Evolutionary conservation across 2,888 invertebrate genomes (phyloP).

Genomic region (Tupiocoris notatus): DNA sequence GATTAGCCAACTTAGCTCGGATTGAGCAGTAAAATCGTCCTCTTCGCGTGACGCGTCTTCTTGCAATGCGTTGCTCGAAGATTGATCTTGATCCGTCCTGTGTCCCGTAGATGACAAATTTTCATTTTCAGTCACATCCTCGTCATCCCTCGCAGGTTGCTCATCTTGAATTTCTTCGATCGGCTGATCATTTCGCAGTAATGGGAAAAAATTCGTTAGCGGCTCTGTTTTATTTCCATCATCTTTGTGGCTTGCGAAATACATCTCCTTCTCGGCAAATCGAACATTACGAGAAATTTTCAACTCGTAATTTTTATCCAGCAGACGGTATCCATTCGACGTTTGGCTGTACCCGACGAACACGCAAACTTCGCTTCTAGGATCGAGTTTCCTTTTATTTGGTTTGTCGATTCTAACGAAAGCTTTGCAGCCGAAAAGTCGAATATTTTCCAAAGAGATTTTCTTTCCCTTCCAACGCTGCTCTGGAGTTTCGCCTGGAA

Average conservation of each 20-base stretch:
- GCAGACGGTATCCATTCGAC: conserved; percentile 35
- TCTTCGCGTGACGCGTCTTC: too few relatives aligned
- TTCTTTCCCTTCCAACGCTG: conserved; percentile 33
- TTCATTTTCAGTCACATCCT: too few relatives aligned
- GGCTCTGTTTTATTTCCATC: too few relatives aligned
- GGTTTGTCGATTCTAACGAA: neutral
- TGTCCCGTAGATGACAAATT: too few relatives aligned
- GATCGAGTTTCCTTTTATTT: conserved; percentile 30
- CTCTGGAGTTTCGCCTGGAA: conserved; percentile 25
- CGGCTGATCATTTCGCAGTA: too few relatives aligned
- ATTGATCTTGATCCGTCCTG: neutral
- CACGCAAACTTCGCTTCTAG: conserved; percentile 8
- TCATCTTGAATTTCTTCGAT: too few relatives aligned
- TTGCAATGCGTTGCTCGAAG: neutral
- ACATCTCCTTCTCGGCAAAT: conserved; percentile 1
- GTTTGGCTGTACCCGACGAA: conserved; percentile 40
- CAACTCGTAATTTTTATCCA: neutral
- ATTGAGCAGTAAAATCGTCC: too few relatives aligned
- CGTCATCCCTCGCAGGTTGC: too few relatives aligned
- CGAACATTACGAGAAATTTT: conserved; percentile 1
- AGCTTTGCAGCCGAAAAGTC: conserved; percentile 43
- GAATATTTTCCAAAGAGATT: conserved; percentile 29
- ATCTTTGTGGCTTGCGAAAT: too few relatives aligned
- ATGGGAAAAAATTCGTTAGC: too few relatives aligned
- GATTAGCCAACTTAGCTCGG: too few relatives aligned